Evolutionary conservation across 2,113 vertebrate genomes (phyloP).

Genomic region (Phylloscopus trochilus): DNA sequence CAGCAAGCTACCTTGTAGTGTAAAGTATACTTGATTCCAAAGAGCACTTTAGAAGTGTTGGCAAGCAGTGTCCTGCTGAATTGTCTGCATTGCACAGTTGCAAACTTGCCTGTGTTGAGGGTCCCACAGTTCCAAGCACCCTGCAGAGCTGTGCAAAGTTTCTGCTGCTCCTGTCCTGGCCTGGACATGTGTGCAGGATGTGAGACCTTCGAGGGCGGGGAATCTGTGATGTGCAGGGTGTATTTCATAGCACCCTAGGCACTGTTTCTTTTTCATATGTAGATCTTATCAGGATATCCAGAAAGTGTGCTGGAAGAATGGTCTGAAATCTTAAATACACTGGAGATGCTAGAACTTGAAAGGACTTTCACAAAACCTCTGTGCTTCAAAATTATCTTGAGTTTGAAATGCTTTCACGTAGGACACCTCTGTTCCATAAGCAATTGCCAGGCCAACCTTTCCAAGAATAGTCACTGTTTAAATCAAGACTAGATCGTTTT

Average conservation of each 20-base stretch:
- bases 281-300: neutral
- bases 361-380: neutral
- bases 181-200: fast-evolving
- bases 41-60: neutral
- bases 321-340: neutral
- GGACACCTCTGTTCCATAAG: neutral
- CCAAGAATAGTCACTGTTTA: neutral
- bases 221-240: neutral
- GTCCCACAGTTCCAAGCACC: neutral
- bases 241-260: neutral
- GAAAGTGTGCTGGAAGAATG: neutral
- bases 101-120: neutral
- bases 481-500: neutral
- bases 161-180: neutral
- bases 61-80: neutral
- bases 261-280: neutral
- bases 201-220: neutral
- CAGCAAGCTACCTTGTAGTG: neutral
- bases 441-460: neutral
- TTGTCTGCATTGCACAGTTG: neutral
- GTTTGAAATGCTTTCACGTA: neutral
- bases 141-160: neutral
- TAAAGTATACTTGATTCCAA: neutral
- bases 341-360: neutral
- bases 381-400: neutral